Evolutionary conservation across 1,140 invertebrate genomes (phyloP).

Genomic region (Drosophila ananassae): DNA sequence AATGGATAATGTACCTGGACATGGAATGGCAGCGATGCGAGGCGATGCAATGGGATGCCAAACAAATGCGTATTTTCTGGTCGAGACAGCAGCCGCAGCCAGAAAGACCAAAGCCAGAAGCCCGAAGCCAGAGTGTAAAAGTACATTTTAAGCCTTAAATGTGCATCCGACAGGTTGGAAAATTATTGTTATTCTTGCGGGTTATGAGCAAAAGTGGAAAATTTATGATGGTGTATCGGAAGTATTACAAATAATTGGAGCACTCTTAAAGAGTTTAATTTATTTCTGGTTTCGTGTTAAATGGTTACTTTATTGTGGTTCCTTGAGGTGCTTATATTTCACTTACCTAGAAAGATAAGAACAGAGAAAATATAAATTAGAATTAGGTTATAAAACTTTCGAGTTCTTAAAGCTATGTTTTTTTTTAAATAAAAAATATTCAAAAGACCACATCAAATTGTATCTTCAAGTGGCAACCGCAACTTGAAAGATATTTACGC

Average conservation of each 20-base stretch:
- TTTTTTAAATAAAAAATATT: not conserved
- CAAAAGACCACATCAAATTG: no score
- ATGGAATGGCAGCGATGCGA: constrained; percentile 30
- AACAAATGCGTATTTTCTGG: constrained; percentile 40
- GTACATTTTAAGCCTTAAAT: constrained; percentile 49
- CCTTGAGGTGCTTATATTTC: not conserved
- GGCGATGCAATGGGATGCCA: constrained; percentile 1
- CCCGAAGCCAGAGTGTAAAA: constrained; percentile 34
- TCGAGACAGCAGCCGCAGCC: constrained; percentile 21
- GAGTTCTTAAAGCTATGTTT: not conserved
- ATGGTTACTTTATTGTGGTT: not conserved
- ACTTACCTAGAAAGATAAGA: constrained; percentile 58
- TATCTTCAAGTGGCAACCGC: constrained; percentile 30
- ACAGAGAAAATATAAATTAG: constrained; percentile 11
- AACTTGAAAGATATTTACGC: constrained; percentile 25
- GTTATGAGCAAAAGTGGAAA: constrained; percentile 17
- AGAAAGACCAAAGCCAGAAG: not conserved
- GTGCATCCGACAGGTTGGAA: constrained; percentile 42
- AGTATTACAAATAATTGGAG: not conserved
- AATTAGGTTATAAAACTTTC: not conserved
- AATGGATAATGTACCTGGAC: constrained; percentile 71
- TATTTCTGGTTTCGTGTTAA: not conserved
- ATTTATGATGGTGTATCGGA: constrained; percentile 21
- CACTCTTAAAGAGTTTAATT: not conserved
- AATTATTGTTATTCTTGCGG: constrained; percentile 46